Evolutionary conservation across 1,140 invertebrate genomes (phyloP), one percentile per base, ranked within the genome.

Genomic region (Drosophila watanabei): DNA sequence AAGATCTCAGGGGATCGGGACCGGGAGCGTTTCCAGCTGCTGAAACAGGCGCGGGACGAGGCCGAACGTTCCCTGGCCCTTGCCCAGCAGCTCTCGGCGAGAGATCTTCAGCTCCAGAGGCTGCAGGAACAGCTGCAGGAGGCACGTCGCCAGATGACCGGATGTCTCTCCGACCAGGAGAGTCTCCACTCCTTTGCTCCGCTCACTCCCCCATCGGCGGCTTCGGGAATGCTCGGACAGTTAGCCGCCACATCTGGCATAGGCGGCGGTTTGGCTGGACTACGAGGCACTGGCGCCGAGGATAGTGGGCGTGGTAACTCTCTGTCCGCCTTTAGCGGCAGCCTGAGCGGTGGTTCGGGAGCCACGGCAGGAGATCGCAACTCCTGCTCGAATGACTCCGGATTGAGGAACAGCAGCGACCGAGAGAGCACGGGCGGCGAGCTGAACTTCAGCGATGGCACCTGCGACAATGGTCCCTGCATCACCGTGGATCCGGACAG

Each of bases 41-140:
- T 98, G 71, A 96, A 97, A 81, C 97, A 98, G 85, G 98, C 98
- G 0, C 94, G 97, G 39, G 98, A 98, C 91, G 97, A 98, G 79
- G 97, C 97, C 1, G 98, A 99, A 93, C 94, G 97, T 68, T 97
- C 97, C 18, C 94, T 98, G 58, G 96, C 96, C 60, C 94, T 98
- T 11, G 97, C 97, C 14, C 96, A 97, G 28, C 97, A 98, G 86
- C 95, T 98, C 6, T 97, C 97, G 76, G 95, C 96, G 35, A 95
- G 97, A 80, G 98, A 98, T 89, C 95, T 97, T 63, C 97, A 97
- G 89, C 95, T 98, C 39, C 95, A 97, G 75, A 96, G 98, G 80
- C 95, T 97, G 24, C 96, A 97, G 88, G 96, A 97, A 80, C 97
- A 98, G 92, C 94, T 98, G 41, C 95, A 96, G 90, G 96, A 97